Conservation (phyloP, 2,888 invertebrate species). For the Synanthedon tipuliformis region DNA sequence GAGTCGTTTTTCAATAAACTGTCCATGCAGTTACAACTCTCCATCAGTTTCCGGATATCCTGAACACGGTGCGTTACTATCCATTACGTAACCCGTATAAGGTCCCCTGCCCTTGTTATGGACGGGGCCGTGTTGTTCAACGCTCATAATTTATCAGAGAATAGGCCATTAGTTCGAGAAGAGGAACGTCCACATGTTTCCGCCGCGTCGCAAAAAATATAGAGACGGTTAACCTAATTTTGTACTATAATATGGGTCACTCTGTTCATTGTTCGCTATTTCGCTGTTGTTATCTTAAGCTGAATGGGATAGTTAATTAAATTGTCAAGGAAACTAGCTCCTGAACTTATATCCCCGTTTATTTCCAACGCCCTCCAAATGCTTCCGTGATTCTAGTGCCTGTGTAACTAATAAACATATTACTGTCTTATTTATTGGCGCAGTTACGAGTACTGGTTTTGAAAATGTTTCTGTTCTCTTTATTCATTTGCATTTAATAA, state of each 20-base stretch:
- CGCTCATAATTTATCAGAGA: constrained; percentile 42
- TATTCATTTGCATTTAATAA: too few relatives aligned
- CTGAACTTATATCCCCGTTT: neutral
- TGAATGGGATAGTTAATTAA: neutral
- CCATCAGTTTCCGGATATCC: constrained; percentile 29
- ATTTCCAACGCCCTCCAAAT: neutral
- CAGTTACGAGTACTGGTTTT: too few relatives aligned
- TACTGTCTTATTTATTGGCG: too few relatives aligned
- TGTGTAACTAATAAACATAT: neutral
- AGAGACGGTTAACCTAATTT: constrained; percentile 42
- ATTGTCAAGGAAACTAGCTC: neutral
- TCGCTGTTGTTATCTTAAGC: neutral
- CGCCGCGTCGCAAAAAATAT: constrained; percentile 27
- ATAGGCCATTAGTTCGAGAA: constrained; percentile 36
- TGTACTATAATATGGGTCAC: constrained; percentile 8
- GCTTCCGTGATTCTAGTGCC: neutral
- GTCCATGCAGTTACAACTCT: constrained; percentile 8
- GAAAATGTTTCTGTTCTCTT: too few relatives aligned
- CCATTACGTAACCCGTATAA: constrained; percentile 14
- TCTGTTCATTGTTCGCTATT: neutral
- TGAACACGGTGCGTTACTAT: constrained; percentile 13
- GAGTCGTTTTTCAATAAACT: too few relatives aligned
- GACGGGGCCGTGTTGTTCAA: constrained; percentile 29
- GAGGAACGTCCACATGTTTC: constrained; percentile 22
- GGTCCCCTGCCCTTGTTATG: constrained; percentile 14